Percentiles rank a stretch among this genome's conserved stretches.
phyloP scores from a whole-genome alignment of 2,113 vertebrate species.

The Chinchilla lanigera region DNA sequence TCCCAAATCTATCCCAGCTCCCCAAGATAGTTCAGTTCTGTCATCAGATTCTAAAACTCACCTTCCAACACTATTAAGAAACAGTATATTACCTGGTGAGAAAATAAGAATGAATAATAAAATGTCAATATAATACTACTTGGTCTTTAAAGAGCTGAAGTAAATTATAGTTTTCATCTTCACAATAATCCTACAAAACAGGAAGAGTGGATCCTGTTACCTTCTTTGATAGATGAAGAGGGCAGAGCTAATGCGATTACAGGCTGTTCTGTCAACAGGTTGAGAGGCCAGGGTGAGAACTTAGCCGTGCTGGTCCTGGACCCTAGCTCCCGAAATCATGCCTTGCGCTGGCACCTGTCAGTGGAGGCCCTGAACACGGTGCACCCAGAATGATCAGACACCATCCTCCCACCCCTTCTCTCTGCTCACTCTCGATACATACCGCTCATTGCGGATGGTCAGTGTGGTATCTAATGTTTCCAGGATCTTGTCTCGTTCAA shows the following conservation, averaged over 20 bases:
- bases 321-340: not conserved
- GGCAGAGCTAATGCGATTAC: rapidly evolving
- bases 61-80: not conserved
- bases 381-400: rapidly evolving
- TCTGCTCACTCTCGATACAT: not conserved
- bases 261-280: not conserved
- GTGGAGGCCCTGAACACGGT: not conserved
- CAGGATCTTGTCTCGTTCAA: not conserved
- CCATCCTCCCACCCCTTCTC: not conserved
- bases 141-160: not conserved
- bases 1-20: not conserved
- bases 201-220: rapidly evolving
- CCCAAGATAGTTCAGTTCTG: not conserved
- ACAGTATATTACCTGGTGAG: not conserved
- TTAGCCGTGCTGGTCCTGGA: too few relatives aligned
- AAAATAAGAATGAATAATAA: not conserved
- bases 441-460: not conserved
- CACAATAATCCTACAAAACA: not conserved
- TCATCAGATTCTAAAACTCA: slow-evolving; percentile 18
- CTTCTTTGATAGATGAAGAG: not conserved
- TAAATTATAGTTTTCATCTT: not conserved
- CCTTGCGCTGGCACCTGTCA: not conserved
- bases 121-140: not conserved
- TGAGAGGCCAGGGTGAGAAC: not conserved
- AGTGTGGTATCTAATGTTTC: not conserved